Evolutionary conservation across 1,140 invertebrate genomes (phyloP).

Genomic region (Oncopeltus fasciatus): DNA sequence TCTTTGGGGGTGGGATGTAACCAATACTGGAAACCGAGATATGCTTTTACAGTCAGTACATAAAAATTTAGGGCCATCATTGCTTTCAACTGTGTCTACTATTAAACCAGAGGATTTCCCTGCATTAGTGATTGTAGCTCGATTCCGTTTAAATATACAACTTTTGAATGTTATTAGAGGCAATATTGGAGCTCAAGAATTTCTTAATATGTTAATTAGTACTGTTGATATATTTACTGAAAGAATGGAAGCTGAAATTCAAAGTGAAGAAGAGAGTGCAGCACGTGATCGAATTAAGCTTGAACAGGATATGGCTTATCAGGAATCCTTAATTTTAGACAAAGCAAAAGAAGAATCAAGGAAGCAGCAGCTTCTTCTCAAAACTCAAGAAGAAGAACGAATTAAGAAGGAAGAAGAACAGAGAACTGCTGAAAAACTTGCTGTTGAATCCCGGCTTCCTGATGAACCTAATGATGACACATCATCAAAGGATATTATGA

Average conservation of each 20-base stretch:
- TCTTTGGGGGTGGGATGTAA: constrained; percentile 91
- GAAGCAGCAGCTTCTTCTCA: constrained; percentile 51
- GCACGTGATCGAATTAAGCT: constrained; percentile 75
- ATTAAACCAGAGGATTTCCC: constrained; percentile 75
- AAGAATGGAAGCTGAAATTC: constrained; percentile 64
- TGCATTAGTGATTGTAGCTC: constrained; percentile 72
- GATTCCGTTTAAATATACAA: constrained; percentile 71
- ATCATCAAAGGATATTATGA: constrained; percentile 41
- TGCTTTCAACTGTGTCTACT: constrained; percentile 50
- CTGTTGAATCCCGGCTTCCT: constrained; percentile 45
- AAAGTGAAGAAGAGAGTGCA: constrained; percentile 75
- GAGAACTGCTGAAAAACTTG: constrained; percentile 36
- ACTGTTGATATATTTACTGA: constrained; percentile 68
- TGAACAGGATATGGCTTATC: constrained; percentile 73
- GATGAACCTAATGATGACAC: constrained; percentile 39
- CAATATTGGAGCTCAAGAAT: constrained; percentile 75
- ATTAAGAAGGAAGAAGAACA: constrained; percentile 39
- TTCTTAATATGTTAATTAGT: constrained; percentile 71
- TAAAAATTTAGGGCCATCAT: constrained; percentile 46
- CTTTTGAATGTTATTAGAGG: constrained; percentile 75
- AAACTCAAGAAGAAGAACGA: constrained; percentile 50
- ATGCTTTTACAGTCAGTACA: constrained; percentile 55
- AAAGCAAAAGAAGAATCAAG: constrained; percentile 76
- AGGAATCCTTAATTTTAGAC: constrained; percentile 24
- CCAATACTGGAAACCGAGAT: constrained; percentile 65